Evolutionary conservation across 2,113 vertebrate genomes (phyloP).

Genomic region (Dasypus novemcinctus): DNA sequence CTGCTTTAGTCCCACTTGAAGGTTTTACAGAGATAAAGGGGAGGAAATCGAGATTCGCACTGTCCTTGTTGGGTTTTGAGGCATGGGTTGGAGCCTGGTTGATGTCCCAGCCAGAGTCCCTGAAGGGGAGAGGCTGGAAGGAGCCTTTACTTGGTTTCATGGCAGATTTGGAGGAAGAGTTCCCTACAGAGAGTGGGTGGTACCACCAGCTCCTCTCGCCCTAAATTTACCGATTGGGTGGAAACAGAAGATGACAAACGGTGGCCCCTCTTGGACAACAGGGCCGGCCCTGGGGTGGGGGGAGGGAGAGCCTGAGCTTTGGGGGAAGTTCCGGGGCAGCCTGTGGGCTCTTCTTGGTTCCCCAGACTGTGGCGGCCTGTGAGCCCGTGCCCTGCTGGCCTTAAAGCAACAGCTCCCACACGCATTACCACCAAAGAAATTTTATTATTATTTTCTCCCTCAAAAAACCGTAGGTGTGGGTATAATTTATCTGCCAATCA

Average conservation of each 20-base stretch:
- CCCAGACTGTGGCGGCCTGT: neutral
- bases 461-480: neutral
- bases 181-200: neutral
- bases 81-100: constrained; percentile 69
- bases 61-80: constrained; percentile 74
- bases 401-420: neutral
- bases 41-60: constrained; percentile 76
- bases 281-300: neutral
- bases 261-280: neutral
- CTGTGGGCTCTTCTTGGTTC: neutral
- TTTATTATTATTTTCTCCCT: neutral
- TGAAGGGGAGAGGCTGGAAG: neutral
- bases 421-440: neutral
- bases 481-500: neutral
- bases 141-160: neutral
- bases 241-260: neutral
- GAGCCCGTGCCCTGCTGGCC: neutral
- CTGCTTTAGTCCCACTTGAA: constrained; percentile 81
- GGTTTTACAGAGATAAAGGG: constrained; percentile 76
- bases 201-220: neutral
- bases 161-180: neutral
- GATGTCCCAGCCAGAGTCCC: constrained; percentile 3
- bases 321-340: neutral
- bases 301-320: neutral
- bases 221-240: neutral